phyloP scores from a whole-genome alignment of 2,797 vertebrate species.

The Aplochiton taeniatus region DNA sequence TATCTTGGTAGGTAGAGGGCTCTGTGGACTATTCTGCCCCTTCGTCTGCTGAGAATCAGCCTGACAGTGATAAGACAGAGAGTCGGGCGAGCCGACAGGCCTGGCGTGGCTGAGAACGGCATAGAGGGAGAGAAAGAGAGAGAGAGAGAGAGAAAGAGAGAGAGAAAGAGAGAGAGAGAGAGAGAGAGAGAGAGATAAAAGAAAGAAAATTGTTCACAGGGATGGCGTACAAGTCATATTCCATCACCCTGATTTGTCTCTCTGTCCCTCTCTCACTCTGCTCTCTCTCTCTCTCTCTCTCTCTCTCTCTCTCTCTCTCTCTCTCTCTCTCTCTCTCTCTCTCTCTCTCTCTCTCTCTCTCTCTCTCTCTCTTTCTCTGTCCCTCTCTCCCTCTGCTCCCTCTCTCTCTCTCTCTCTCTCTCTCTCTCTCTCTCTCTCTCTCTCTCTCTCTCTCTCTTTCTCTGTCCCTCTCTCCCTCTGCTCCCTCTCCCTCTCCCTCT shows the following conservation, averaged over 20 bases:
- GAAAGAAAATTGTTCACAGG: background rate
- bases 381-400: background rate
- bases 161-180: background rate
- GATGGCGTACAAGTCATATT: background rate
- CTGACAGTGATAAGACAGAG: background rate
- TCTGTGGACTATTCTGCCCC: no score
- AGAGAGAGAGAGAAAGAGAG: background rate
- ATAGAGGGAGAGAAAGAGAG: background rate
- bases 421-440: background rate
- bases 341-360: background rate
- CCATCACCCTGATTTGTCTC: background rate
- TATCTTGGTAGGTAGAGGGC: no score
- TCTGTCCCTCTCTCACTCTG: no score
- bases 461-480: background rate
- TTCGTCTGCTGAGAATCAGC: no score
- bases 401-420: background rate
- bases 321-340: background rate
- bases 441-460: constrained; percentile 5
- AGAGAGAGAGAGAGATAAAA: background rate
- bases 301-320: background rate
- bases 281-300: background rate
- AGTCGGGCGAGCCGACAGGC: background rate
- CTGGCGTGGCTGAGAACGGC: background rate
- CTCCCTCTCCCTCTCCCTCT: constrained; percentile 3
- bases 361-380: background rate